Percentiles rank a stretch among this genome's conserved stretches.
These are phyloP conservation scores for Cladopsammia gracilis DNA, from an alignment of 64 coral and sea anemone genomes.

Conservation along the genomic window DNA sequence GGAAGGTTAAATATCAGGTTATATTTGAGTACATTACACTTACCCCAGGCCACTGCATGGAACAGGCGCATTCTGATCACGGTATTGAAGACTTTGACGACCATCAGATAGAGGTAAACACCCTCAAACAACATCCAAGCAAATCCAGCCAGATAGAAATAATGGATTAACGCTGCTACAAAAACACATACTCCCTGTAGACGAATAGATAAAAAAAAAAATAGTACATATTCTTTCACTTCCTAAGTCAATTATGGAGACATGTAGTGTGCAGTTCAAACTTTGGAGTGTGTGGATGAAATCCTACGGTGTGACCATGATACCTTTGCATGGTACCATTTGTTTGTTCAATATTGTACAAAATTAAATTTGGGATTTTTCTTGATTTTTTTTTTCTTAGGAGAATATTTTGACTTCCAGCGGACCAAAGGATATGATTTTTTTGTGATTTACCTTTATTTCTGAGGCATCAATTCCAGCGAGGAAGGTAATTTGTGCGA, in stretches of 20 bases:
- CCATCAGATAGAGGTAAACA: conserved; percentile 82
- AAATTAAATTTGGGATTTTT: no score
- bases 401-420: no score
- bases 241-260: no score
- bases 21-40: neutral
- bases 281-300: no score
- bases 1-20: no score
- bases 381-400: no score
- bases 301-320: no score
- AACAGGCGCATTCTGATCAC: conserved; percentile 72
- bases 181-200: conserved; percentile 71
- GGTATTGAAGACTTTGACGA: conserved; percentile 87
- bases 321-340: no score
- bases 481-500: conserved; percentile 61
- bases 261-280: no score
- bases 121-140: conserved; percentile 92
- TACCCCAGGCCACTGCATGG: conserved; percentile 85
- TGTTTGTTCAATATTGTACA: no score
- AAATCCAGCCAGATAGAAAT: conserved; percentile 84
- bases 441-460: neutral
- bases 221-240: no score
- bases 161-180: conserved; percentile 78
- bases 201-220: neutral
- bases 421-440: neutral
- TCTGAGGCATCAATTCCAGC: conserved; percentile 41